phyloP scores from a whole-genome alignment of 2,888 invertebrate species.

The Eristalis tenax region DNA sequence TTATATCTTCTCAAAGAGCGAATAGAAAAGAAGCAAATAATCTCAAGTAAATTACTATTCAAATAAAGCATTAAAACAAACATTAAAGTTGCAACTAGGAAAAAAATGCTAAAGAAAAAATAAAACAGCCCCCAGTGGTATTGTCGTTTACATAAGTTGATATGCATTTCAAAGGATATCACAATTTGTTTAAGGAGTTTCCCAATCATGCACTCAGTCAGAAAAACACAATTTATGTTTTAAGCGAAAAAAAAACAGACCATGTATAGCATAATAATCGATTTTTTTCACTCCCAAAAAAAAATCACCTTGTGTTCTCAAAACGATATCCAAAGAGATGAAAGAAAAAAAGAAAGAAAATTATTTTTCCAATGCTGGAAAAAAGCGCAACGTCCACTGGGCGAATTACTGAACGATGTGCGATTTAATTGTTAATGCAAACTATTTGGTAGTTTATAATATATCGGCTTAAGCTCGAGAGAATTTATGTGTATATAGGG shows the following conservation, averaged over 20 bases:
- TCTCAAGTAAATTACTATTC: neutral
- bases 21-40: neutral
- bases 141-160: conserved; percentile 23
- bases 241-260: conserved; percentile 40
- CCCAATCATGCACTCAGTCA: neutral
- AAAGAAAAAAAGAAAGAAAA: neutral
- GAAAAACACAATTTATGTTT: conserved; percentile 14
- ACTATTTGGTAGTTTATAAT: conserved; percentile 16
- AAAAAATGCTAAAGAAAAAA: neutral
- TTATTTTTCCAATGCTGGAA: conserved; percentile 1
- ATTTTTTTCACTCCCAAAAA: conserved; percentile 41
- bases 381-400: neutral
- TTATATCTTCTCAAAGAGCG: neutral
- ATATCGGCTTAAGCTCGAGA: conserved; percentile 12
- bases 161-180: neutral
- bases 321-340: neutral
- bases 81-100: neutral
- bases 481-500: conserved; percentile 35
- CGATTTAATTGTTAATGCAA: conserved; percentile 6
- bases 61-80: neutral
- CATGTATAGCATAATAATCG: conserved; percentile 57
- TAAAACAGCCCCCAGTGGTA: neutral
- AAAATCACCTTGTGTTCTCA: conserved; percentile 33
- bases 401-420: neutral
- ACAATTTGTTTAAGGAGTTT: neutral